Conservation (phyloP, 2,113 vertebrate species). For the Corynorhinus townsendii region DNA sequence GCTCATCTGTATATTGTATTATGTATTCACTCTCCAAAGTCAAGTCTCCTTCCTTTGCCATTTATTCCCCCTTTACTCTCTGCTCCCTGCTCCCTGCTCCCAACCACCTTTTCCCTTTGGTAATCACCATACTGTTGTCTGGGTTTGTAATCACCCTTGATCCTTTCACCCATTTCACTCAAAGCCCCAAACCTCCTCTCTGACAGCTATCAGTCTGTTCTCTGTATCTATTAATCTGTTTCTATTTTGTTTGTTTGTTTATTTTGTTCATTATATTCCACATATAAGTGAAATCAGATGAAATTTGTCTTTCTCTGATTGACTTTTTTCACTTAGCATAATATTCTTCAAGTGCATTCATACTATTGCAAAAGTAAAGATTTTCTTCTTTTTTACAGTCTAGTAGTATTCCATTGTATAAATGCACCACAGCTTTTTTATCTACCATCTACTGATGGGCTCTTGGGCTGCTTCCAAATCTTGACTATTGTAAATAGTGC, state of each 20-base stretch:
- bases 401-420: neutral
- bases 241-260: neutral
- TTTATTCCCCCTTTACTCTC: no score
- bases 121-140: no score
- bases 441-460: neutral
- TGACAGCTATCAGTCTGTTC: neutral
- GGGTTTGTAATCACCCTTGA: no score
- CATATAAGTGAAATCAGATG: neutral
- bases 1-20: no score
- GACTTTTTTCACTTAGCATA: neutral
- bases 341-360: neutral
- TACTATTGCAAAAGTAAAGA: neutral
- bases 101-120: no score
- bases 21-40: no score
- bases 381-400: neutral
- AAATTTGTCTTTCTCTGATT: neutral
- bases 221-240: neutral
- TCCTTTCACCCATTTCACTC: no score
- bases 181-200: neutral
- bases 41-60: no score
- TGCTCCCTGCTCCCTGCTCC: no score
- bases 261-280: neutral
- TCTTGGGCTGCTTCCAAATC: neutral
- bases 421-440: neutral
- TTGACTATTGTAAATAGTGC: neutral